Conservation (phyloP, 2,888 invertebrate species). For the Mesoligia furuncula region DNA sequence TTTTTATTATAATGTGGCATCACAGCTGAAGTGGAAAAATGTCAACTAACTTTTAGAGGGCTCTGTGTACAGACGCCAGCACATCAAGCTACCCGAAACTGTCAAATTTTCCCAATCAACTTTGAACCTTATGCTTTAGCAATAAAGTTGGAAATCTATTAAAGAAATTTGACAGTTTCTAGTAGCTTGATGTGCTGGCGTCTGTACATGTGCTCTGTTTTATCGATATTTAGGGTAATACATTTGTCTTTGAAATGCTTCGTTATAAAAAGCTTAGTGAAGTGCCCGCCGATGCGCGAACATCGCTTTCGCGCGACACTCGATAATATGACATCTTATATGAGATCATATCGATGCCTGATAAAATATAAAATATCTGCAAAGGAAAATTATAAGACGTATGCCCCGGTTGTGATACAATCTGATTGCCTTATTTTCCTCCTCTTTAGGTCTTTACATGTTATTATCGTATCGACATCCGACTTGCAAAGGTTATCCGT, state of each 20-base stretch:
- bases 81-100: too few species aligned
- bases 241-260: slow-evolving; percentile 25
- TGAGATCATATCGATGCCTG: slow-evolving; percentile 78
- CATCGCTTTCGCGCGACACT: slow-evolving; percentile 56
- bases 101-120: too few species aligned
- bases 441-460: slow-evolving; percentile 80
- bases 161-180: too few species aligned
- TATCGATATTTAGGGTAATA: background rate
- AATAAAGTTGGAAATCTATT: too few species aligned
- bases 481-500: slow-evolving; percentile 71
- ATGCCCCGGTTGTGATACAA: slow-evolving; percentile 80
- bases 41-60: too few species aligned
- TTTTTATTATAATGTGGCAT: too few species aligned
- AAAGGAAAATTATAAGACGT: slow-evolving; percentile 80
- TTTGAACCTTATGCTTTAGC: too few species aligned
- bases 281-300: slow-evolving; percentile 61
- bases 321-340: slow-evolving; percentile 74
- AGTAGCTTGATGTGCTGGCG: too few species aligned
- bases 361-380: slow-evolving; percentile 81
- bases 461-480: slow-evolving; percentile 81
- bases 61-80: too few species aligned
- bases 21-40: too few species aligned
- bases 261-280: slow-evolving; percentile 45
- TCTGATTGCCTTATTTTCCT: slow-evolving; percentile 82
- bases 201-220: background rate